Evolutionary conservation across 1,140 invertebrate genomes (phyloP).

Genomic region (Heliconius hermathena): DNA sequence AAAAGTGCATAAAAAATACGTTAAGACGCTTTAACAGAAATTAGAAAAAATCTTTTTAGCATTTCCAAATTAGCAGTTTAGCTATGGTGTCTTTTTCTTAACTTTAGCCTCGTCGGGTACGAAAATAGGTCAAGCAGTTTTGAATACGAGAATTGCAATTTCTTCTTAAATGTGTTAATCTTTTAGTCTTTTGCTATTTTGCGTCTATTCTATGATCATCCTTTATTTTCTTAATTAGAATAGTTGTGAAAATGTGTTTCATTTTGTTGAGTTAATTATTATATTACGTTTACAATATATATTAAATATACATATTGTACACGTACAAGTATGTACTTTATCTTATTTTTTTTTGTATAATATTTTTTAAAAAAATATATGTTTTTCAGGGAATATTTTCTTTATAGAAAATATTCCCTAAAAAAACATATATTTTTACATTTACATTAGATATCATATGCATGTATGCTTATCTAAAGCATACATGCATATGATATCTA

Average conservation of each 20-base stretch:
- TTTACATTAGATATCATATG: no score
- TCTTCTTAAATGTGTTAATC: slow-evolving; percentile 11
- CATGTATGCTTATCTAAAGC: no score
- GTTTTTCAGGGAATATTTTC: no score
- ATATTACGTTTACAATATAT: no score
- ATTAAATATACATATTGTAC: background rate
- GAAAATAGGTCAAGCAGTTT: slow-evolving; percentile 23
- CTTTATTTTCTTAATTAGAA: slow-evolving; percentile 8
- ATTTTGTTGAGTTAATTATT: background rate
- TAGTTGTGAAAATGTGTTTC: background rate
- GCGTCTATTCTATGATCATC: background rate
- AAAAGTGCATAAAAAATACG: background rate
- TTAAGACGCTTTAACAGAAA: background rate
- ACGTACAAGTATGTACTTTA: background rate
- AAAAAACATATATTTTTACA: no score
- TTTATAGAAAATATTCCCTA: no score
- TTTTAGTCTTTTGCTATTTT: slow-evolving; percentile 6
- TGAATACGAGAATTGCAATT: slow-evolving; percentile 10
- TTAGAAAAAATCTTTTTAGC: no score
- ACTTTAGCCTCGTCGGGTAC: slow-evolving; percentile 1
- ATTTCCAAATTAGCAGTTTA: slow-evolving; percentile 5
- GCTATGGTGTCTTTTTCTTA: slow-evolving; percentile 9
- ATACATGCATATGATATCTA: no score
- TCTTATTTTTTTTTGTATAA: background rate
- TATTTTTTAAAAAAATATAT: no score